A percentile compares a stretch with the other conserved stretches of the same genome.
These are phyloP conservation scores for Polymixis flavicincta DNA, from an alignment of 2,888 invertebrate genomes.

Conservation along the genomic window DNA sequence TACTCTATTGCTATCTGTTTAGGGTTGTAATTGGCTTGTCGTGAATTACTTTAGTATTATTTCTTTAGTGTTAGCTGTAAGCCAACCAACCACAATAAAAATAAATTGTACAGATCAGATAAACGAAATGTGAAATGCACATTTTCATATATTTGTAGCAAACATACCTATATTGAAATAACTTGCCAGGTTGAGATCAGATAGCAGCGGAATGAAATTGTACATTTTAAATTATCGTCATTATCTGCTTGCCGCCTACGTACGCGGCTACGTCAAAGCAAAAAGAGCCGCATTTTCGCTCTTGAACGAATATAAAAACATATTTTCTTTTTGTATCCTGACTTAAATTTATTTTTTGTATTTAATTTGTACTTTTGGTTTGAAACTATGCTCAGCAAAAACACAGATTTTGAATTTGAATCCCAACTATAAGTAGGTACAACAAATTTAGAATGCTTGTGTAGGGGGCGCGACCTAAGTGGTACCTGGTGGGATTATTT, in stretches of 20 bases:
- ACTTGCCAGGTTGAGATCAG: conserved; percentile 21
- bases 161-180: neutral
- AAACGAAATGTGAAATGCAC: conserved; percentile 1
- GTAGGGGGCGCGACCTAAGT: too few species aligned
- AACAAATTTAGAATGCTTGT: too few species aligned
- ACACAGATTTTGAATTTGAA: too few species aligned
- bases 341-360: neutral
- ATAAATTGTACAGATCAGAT: neutral
- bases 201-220: conserved; percentile 19
- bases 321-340: neutral
- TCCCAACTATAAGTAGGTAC: neutral
- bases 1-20: too few species aligned
- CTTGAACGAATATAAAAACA: neutral
- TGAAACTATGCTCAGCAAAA: neutral
- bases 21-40: too few species aligned
- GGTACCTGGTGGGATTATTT: too few species aligned
- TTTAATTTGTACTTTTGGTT: neutral
- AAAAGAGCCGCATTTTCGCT: neutral
- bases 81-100: too few species aligned
- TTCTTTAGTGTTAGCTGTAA: too few species aligned
- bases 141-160: conserved; percentile 12
- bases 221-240: conserved; percentile 31
- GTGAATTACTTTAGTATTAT: too few species aligned
- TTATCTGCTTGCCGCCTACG: conserved; percentile 15
- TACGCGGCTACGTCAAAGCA: neutral